Evolutionary conservation across 2,113 vertebrate genomes (phyloP).

Genomic region (Crocuta crocuta): DNA sequence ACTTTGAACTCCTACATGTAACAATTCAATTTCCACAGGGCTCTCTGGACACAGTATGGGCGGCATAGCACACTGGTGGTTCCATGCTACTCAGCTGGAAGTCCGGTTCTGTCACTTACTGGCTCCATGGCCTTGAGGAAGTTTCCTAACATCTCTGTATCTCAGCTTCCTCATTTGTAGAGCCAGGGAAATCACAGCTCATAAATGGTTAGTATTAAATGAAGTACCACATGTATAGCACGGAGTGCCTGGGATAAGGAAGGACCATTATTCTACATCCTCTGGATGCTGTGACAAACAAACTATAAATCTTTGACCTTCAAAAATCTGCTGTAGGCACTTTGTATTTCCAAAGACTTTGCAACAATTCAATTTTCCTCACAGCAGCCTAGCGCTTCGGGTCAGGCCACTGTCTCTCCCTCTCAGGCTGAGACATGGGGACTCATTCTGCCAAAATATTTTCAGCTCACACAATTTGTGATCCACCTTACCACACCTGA

Average conservation of each 20-base stretch:
- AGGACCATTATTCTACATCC: background rate
- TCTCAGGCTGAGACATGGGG: background rate
- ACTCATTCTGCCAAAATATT: background rate
- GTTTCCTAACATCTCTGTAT: background rate
- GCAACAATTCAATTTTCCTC: conserved; percentile 57
- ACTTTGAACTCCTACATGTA: background rate
- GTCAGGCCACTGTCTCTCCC: conserved; percentile 19
- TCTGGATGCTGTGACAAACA: background rate
- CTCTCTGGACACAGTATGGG: background rate
- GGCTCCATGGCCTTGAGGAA: background rate
- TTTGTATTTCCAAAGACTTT: conserved; percentile 51
- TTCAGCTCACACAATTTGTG: background rate
- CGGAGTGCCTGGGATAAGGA: background rate
- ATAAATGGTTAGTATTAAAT: background rate
- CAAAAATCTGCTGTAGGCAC: conserved; percentile 28
- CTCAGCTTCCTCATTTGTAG: background rate
- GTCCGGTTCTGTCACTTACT: background rate
- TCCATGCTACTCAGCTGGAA: background rate
- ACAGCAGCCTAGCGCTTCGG: background rate
- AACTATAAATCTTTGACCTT: conserved; percentile 56
- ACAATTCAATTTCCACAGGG: background rate
- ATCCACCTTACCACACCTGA: background rate
- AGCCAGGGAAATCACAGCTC: background rate
- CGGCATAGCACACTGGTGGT: background rate
- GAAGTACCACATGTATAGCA: background rate